Conservation (phyloP, 2,888 invertebrate genomes). For the Oscheius sp. region DNA sequence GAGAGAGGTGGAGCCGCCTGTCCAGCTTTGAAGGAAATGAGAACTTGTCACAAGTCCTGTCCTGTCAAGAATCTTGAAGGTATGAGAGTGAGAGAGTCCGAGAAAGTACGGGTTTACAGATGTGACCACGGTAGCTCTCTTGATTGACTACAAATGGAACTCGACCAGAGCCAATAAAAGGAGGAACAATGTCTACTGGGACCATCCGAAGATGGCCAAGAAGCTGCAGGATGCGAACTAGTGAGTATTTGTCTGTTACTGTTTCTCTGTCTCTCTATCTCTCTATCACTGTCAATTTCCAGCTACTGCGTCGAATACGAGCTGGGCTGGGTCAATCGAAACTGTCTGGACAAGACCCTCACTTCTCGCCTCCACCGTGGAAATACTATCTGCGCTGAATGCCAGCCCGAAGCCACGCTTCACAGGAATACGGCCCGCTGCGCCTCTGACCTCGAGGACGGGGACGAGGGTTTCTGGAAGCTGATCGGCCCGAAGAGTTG, state of each 20-base stretch:
- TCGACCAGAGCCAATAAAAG: conserved; percentile 44
- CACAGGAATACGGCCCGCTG: conserved; percentile 64
- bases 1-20: conserved; percentile 60
- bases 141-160: conserved; percentile 66
- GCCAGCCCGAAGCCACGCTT: conserved; percentile 69
- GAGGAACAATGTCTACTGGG: conserved; percentile 51
- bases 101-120: conserved; percentile 41
- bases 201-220: conserved; percentile 45
- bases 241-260: conserved; percentile 37
- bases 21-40: conserved; percentile 55
- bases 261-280: no score
- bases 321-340: conserved; percentile 68
- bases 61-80: conserved; percentile 31
- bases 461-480: conserved; percentile 71
- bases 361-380: conserved; percentile 46
- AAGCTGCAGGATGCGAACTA: conserved; percentile 41
- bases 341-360: conserved; percentile 59
- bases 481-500: conserved; percentile 68
- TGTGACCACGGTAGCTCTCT: conserved; percentile 67
- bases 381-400: conserved; percentile 67
- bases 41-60: conserved; percentile 62
- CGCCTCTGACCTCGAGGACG: conserved; percentile 69
- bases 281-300: conserved; percentile 28
- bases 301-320: conserved; percentile 70
- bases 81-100: background rate